phyloP scores from a whole-genome alignment of 2,113 vertebrate species.

The Pithys albifrons region DNA sequence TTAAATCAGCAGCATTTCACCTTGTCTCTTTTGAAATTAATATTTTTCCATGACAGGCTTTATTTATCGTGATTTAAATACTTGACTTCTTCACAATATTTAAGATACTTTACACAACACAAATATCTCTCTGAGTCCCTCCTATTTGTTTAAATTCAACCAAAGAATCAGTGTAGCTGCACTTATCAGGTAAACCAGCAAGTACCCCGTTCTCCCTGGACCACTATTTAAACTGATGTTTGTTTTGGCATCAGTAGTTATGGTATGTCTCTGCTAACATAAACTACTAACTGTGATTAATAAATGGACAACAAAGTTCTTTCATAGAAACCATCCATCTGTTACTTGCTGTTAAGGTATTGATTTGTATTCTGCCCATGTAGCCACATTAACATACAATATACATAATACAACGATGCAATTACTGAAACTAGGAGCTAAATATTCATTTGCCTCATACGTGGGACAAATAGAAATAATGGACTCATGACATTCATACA shows the following conservation, averaged over 20 bases:
- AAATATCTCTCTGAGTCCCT: not conserved
- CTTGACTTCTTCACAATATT: not conserved
- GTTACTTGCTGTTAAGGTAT: constrained; percentile 33
- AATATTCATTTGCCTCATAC: not conserved
- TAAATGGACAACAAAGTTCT: constrained; percentile 50
- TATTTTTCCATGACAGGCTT: not conserved
- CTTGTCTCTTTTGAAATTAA: rapidly evolving
- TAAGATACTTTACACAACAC: not conserved
- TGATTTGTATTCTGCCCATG: constrained; percentile 38
- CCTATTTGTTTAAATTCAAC: not conserved
- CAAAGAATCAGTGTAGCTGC: not conserved
- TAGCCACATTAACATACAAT: constrained; percentile 29
- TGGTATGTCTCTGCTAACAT: constrained; percentile 21
- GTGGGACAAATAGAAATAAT: constrained; percentile 1
- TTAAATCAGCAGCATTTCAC: not conserved
- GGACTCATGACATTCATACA: not conserved
- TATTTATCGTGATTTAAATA: not conserved
- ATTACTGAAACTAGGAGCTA: constrained; percentile 27
- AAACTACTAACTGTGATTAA: constrained; percentile 44
- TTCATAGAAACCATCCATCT: constrained; percentile 31
- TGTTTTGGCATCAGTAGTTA: constrained; percentile 34
- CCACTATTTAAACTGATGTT: constrained; percentile 24
- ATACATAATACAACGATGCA: not conserved
- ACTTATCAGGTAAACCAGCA: not conserved
- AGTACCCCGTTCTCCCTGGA: not conserved